Conservation (phyloP, 2,888 invertebrate genomes). For the Globia sparganii region DNA sequence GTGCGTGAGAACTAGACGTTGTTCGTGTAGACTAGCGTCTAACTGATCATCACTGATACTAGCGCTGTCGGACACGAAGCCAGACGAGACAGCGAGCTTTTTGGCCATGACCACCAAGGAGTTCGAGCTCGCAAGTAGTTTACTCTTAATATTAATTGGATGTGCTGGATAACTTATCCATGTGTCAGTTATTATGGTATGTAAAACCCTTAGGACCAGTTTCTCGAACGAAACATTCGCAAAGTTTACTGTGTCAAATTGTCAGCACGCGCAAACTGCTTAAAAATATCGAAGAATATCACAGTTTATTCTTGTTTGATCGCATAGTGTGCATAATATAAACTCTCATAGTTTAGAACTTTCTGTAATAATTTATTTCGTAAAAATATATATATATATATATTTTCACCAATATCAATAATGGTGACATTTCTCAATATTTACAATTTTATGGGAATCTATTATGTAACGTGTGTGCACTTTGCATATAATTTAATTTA, state of each 20-base stretch:
- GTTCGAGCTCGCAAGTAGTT: too few species aligned
- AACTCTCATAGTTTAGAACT: neutral
- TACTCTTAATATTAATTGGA: neutral
- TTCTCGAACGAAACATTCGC: neutral
- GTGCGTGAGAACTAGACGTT: too few species aligned
- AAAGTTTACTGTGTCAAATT: neutral
- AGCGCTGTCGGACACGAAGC: too few species aligned
- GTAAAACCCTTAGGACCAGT: neutral
- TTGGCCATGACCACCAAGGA: too few species aligned
- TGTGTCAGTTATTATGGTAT: too few species aligned
- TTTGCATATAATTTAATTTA: slow-evolving; percentile 9
- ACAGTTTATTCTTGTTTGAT: neutral
- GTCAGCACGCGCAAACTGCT: neutral
- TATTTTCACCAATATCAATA: neutral
- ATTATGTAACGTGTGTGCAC: neutral
- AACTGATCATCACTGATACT: too few species aligned
- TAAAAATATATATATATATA: too few species aligned
- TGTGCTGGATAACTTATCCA: too few species aligned
- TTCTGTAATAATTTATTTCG: neutral
- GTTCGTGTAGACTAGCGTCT: too few species aligned
- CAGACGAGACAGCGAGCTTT: too few species aligned
- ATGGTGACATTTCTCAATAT: slow-evolving; percentile 4
- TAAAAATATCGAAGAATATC: neutral
- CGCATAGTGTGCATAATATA: slow-evolving; percentile 7
- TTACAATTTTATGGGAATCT: slow-evolving; percentile 3